Percentiles rank a stretch among this genome's conserved stretches.
phyloP scores from a whole-genome alignment of 2,113 vertebrate species.

The Catharus fuscescens region DNA sequence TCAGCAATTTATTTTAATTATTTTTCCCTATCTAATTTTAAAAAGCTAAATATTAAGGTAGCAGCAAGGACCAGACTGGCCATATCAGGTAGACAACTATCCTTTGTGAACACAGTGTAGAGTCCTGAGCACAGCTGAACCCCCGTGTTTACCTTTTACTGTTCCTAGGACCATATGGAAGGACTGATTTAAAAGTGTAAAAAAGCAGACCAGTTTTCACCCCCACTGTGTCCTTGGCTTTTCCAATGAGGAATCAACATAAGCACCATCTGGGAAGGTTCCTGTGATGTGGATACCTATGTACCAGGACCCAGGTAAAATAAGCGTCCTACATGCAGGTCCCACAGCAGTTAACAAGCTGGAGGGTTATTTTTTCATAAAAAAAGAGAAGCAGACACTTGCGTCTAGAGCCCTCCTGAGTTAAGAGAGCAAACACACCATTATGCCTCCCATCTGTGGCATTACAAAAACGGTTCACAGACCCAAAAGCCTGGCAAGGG shows the following conservation, averaged over 20 bases:
- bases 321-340: background rate
- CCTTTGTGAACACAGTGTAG: background rate
- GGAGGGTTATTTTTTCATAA: background rate
- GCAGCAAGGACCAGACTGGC: background rate
- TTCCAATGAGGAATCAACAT: background rate
- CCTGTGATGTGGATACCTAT: background rate
- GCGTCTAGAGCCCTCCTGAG: background rate
- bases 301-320: background rate
- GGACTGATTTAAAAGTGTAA: background rate
- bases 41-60: background rate
- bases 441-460: background rate
- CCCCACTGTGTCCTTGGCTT: conserved; percentile 1
- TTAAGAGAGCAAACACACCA: background rate
- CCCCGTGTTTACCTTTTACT: accelerated
- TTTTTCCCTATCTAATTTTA: background rate
- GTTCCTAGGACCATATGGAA: background rate
- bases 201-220: background rate
- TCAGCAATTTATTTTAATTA: background rate
- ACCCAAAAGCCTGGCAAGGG: background rate
- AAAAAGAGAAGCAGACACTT: background rate
- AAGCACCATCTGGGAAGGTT: conserved; percentile 27
- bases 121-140: background rate
- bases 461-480: background rate
- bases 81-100: background rate
- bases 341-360: background rate